Evolutionary conservation across 1,140 invertebrate species (phyloP), one percentile per base, ranked within the genome.

Genomic region (Sipha flava): DNA sequence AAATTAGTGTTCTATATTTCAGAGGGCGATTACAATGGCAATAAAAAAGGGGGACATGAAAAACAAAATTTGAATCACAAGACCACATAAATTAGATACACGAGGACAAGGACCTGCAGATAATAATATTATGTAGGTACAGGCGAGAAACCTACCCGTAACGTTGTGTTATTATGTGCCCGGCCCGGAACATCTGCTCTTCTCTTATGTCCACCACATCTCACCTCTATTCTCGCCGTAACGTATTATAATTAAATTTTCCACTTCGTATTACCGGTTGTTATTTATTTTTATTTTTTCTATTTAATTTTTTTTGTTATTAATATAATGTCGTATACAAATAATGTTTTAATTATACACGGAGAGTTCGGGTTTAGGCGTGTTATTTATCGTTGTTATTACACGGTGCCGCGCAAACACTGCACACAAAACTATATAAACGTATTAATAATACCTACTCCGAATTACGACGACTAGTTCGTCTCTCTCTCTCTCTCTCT

Each of bases 291-390:
- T 21, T 23, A 34, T 64, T 64, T 52, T 21, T 1, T 3, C 21
- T 21, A 21, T 54, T 47, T 7, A 23, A n/a, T 49, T 49, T 29
- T 7, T 57, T 45, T 68, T 43, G 66, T 70, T 70, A 70, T 57
- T 77, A 57, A 57, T 40, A 77, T 59, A 29, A n/a, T 34, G 47
- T 77, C 49, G 43, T 29, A 59, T 59, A 37, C 31, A 59, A 59
- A 77, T 77, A 77, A 77, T 18, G 73, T 77, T 77, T 77, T 77
- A 77, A 77, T 77, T 77, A 77, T 57, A 43, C 73, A n/a, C 49
- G 49, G 34, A 10, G 47, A 10, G 21, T 21, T 23, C 26, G 72
- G 21, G 47, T 40, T 66, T 66, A 66, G 21, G 37, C 21, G 49
- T n/a, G n/a, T 75, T 75, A 75, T 75, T 75, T 75, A 75, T 72